Evolutionary conservation across 2,113 vertebrate species (phyloP), one percentile per base, ranked within the genome.

Genomic region (Xiphophorus maculatus): DNA sequence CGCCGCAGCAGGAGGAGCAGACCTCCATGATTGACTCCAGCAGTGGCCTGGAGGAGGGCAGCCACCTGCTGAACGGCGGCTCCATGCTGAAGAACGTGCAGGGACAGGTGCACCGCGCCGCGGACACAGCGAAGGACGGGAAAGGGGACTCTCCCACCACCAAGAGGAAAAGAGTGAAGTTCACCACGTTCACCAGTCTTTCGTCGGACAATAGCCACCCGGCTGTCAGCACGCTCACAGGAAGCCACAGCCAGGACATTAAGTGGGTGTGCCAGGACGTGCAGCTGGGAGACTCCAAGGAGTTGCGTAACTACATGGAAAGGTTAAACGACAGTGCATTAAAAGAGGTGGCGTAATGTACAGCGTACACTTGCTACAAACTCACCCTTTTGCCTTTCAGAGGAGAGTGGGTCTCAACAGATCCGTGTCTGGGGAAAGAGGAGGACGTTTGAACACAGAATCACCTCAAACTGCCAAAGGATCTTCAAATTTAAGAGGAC

Each of bases 111-210:
- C 96, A 94, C 75, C 79, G 95, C 74, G 89, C 92, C 0, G 90
- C 90, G 0, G 95, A 95, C 42, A 72, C 84, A 28, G 77, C 29
- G 0, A 95, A 92, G 88, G 96, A 95, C 35, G 91, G 89, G 81
- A 96, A 86, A 79, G 89, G 79, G 0, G 96, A 97, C 51, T 95
- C 97, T 0, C 97, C 97, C 1, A 95, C 96, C 27, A 97, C 96
- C 80, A 95, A 94, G 88, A 93, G 96, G 89, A 99, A 98, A 94
- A 90, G 96, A 63, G 98, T 99, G 25, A 96, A 98, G 91, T 99
- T 99, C 78, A 95, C 96, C 10, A 97, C 97, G 0, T 99, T 98
- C 87, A 96, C 97, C 65, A 95, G 96, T 81, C 95, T 97, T 77
- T 96, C 96, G 1, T 91, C 94, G 0, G 96, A 97, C 25, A 93